These are phyloP conservation scores for Ciona savignyi DNA, from an alignment of 23 tunicate genomes.

Conservation along the genomic window DNA sequence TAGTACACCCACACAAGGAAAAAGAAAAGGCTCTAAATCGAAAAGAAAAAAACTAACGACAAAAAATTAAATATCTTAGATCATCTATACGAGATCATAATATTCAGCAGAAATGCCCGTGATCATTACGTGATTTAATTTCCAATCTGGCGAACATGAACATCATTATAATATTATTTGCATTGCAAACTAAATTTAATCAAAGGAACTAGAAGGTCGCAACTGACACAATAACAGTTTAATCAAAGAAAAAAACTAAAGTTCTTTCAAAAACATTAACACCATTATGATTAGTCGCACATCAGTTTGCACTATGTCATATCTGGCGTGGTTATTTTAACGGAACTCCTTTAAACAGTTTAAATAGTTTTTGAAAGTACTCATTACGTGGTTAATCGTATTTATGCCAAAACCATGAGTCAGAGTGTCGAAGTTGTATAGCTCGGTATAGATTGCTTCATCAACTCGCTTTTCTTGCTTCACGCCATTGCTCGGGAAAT, in stretches of 20 bases:
- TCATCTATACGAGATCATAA: not conserved
- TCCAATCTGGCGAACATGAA: no score
- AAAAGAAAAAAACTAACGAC: not conserved
- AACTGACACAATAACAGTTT: no score
- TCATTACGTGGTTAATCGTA: slow-evolving; percentile 14
- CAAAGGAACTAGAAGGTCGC: no score
- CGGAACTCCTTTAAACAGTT: not conserved
- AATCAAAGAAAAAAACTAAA: no score
- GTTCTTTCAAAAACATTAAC: no score
- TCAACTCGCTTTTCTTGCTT: not conserved
- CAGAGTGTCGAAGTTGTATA: slow-evolving; percentile 48
- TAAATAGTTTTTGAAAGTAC: slow-evolving; percentile 6
- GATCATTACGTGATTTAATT: no score
- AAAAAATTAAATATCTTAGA: not conserved
- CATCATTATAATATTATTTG: no score
- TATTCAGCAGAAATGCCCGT: not conserved
- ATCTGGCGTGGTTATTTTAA: no score
- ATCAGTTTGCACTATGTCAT: no score
- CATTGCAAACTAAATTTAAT: no score
- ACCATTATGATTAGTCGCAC: no score
- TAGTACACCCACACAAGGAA: slow-evolving; percentile 5
- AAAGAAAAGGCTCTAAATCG: not conserved
- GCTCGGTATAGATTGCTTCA: not conserved
- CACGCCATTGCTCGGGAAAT: not conserved
- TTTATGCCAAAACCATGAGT: slow-evolving; percentile 43